Conservation (phyloP, 2,797 vertebrate genomes). For the Heterohyrax brucei region DNA sequence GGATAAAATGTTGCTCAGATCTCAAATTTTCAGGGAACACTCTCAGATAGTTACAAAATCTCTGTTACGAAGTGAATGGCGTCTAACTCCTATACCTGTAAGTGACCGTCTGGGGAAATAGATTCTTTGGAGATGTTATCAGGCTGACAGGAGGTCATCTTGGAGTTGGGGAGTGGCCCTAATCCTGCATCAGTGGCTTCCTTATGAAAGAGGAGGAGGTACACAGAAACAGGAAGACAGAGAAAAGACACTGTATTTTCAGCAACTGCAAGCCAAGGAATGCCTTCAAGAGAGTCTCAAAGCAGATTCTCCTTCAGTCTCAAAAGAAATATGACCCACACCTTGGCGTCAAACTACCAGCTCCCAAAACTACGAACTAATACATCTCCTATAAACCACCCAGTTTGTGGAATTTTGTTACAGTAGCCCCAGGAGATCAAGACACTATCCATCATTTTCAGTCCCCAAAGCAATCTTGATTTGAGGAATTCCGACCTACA, state of each 20-base stretch:
- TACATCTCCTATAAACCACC: background rate
- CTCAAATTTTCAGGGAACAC: background rate
- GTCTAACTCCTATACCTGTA: background rate
- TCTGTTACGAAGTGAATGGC: background rate
- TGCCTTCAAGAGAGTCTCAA: background rate
- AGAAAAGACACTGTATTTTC: background rate
- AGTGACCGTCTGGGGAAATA: background rate
- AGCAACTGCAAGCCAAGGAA: background rate
- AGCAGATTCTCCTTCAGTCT: background rate
- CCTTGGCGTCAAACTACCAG: background rate
- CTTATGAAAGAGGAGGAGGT: background rate
- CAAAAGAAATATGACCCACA: background rate
- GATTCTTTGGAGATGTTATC: background rate
- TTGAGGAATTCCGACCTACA: background rate
- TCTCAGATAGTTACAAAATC: slow-evolving; percentile 2
- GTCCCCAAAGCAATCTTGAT: background rate
- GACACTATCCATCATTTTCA: background rate
- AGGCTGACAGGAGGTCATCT: background rate
- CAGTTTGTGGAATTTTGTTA: background rate
- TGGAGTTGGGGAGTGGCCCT: background rate
- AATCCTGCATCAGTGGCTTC: background rate
- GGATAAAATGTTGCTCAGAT: background rate
- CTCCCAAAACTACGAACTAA: background rate
- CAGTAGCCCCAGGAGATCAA: background rate
- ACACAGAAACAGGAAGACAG: background rate